Percentiles rank a stretch among this genome's conserved stretches.
Evolutionary conservation across 2,797 vertebrate species (phyloP).

Genomic region (Pangasius sanitwongsei): DNA sequence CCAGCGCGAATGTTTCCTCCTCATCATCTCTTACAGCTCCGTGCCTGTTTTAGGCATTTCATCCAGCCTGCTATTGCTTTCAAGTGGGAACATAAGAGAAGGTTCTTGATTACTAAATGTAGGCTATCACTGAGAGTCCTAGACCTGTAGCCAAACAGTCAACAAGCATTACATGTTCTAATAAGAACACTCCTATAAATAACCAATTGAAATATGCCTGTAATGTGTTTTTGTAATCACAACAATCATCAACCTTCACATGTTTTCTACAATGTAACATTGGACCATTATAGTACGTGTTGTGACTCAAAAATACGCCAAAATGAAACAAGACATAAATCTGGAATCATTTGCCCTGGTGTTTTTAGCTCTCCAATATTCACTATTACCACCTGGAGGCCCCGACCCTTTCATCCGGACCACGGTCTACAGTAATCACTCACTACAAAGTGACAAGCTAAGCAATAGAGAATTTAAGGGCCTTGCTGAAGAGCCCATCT

Average conservation of each 20-base stretch:
- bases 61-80: background rate
- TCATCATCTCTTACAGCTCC: constrained; percentile 18
- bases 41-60: background rate
- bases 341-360: background rate
- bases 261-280: too few species aligned
- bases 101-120: constrained; percentile 14
- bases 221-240: constrained; percentile 17
- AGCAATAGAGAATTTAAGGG: background rate
- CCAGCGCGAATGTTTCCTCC: constrained; percentile 4
- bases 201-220: constrained; percentile 4
- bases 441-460: too few species aligned
- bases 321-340: background rate
- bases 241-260: background rate
- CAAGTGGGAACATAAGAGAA: constrained; percentile 26
- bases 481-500: background rate
- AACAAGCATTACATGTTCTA: background rate
- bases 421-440: background rate
- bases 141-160: constrained; percentile 21
- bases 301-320: background rate
- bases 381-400: too few species aligned
- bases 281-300: too few species aligned
- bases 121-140: background rate
- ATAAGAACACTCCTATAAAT: constrained; percentile 7
- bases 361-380: background rate
- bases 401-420: background rate